These are phyloP conservation scores for Agriopis aurantiaria DNA, from an alignment of 2,888 invertebrate species.

Conservation along the genomic window DNA sequence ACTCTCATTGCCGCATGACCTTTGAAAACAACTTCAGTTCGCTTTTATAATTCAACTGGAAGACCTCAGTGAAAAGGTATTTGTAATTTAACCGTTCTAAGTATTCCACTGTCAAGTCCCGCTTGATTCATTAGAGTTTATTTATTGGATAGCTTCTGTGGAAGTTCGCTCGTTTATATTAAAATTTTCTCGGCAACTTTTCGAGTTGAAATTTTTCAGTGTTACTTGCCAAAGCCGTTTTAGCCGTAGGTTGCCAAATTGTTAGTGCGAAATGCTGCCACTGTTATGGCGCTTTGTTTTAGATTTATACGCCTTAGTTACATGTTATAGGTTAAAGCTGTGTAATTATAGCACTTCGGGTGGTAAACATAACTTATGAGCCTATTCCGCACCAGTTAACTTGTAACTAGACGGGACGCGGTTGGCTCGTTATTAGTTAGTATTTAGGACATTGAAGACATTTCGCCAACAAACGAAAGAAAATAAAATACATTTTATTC, in stretches of 20 bases:
- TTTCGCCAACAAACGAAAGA: too few species aligned
- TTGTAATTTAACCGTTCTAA: conserved; percentile 57
- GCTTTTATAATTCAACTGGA: conserved; percentile 37
- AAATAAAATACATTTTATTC: too few species aligned
- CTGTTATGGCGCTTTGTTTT: conserved; percentile 42
- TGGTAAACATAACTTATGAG: conserved; percentile 38
- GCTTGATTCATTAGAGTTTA: conserved; percentile 68
- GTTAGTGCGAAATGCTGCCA: conserved; percentile 35
- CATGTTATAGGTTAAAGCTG: conserved; percentile 42
- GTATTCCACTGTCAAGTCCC: conserved; percentile 55
- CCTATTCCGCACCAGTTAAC: conserved; percentile 30
- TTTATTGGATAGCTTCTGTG: conserved; percentile 63
- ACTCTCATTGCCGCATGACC: conserved; percentile 20
- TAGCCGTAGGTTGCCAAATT: conserved; percentile 39
- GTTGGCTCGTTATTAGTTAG: neutral
- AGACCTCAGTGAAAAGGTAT: conserved; percentile 46
- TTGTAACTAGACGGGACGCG: conserved; percentile 1
- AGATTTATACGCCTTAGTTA: conserved; percentile 46
- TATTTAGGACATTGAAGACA: neutral
- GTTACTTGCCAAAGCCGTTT: conserved; percentile 42
- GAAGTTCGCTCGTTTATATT: conserved; percentile 68
- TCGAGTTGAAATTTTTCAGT: conserved; percentile 56
- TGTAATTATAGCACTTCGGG: conserved; percentile 39
- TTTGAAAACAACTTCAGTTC: conserved; percentile 19
- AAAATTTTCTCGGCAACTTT: conserved; percentile 61